A percentile compares a stretch with the other conserved stretches of the same genome.
Evolutionary conservation across 2,113 vertebrate genomes (phyloP).

Genomic region (Vulpes ferrilata): DNA sequence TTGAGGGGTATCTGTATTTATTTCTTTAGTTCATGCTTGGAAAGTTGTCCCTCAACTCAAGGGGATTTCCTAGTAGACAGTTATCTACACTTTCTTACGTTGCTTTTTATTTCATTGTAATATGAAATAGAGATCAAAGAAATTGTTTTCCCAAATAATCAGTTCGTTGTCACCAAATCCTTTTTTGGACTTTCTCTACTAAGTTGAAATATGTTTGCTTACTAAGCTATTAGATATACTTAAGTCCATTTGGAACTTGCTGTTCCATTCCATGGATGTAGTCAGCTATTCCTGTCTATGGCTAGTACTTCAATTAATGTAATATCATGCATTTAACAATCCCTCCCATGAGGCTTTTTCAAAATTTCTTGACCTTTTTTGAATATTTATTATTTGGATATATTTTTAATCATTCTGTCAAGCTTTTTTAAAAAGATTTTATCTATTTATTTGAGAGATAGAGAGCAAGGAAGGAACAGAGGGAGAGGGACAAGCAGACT

Average conservation of each 20-base stretch:
- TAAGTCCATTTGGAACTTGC: neutral
- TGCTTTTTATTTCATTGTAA: neutral
- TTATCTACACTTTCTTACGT: neutral
- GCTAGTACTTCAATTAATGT: neutral
- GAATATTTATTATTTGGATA: neutral
- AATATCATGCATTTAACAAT: neutral
- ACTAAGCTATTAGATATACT: neutral
- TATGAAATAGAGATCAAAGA: neutral
- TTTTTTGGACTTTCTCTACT: neutral
- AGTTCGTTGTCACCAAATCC: neutral
- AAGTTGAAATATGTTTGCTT: neutral
- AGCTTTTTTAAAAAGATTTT: neutral
- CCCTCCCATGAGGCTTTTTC: neutral
- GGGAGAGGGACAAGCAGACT: neutral
- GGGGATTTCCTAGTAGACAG: neutral
- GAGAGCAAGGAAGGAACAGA: neutral
- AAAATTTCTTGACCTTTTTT: neutral
- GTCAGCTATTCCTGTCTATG: neutral
- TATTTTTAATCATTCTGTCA: slow-evolving; percentile 17
- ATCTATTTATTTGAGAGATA: neutral
- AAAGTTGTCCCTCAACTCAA: slow-evolving; percentile 16
- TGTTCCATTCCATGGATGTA: neutral
- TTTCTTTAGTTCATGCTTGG: neutral
- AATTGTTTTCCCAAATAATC: neutral
- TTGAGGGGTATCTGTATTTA: neutral